phyloP scores from a whole-genome alignment of 2,888 invertebrate genomes.

The Melangyna quadrimaculata region DNA sequence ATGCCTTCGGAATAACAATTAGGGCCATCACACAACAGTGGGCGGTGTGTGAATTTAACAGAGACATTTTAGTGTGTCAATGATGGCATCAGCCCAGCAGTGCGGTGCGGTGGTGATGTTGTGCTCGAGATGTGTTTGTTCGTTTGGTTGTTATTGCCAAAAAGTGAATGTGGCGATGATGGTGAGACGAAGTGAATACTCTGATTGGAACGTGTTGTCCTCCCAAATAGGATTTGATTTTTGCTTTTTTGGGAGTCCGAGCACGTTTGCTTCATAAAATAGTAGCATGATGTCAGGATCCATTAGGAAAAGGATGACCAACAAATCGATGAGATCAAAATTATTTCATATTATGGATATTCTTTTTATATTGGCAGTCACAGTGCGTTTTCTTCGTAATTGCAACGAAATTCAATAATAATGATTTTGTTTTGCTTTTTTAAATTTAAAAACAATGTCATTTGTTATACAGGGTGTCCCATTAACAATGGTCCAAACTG shows the following conservation, averaged over 20 bases:
- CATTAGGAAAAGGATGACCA: conserved; percentile 33
- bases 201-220: conserved; percentile 53
- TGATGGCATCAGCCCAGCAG: too few species aligned
- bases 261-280: conserved; percentile 50
- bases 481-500: too few species aligned
- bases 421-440: conserved; percentile 3
- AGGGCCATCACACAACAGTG: not conserved
- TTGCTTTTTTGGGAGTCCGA: conserved; percentile 21
- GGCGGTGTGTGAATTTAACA: conserved; percentile 12
- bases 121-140: not conserved
- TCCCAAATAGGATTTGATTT: conserved; percentile 50
- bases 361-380: not conserved
- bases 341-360: conserved; percentile 19
- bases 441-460: conserved; percentile 3
- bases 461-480: too few species aligned
- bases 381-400: not conserved
- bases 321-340: conserved; percentile 48
- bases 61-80: conserved; percentile 47
- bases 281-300: conserved; percentile 50
- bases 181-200: conserved; percentile 26
- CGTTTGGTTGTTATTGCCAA: not conserved
- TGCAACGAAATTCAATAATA: conserved; percentile 12
- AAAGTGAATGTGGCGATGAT: conserved; percentile 26
- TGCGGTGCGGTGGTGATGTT: not conserved
- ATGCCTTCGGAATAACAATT: conserved; percentile 64